phyloP scores from a whole-genome alignment of 2,888 invertebrate species.

The Volucella bombylans region DNA sequence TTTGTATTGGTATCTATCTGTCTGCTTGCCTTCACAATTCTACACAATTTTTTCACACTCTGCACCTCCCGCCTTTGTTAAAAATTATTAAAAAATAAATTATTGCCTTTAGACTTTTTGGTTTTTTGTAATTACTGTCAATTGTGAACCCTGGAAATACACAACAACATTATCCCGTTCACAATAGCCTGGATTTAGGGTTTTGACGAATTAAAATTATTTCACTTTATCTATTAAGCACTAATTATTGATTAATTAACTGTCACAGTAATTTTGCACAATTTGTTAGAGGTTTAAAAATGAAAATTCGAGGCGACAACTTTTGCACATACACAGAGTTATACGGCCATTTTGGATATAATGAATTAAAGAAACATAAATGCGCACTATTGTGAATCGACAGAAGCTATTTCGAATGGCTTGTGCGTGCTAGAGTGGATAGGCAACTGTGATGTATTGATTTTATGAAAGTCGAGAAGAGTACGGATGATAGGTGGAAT shows the following conservation, averaged over 20 bases:
- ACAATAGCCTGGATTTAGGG: conserved; percentile 61
- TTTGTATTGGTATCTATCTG: not conserved
- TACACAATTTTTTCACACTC: conserved; percentile 5
- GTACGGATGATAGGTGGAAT: not conserved
- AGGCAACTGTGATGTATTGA: conserved; percentile 39
- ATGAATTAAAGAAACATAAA: conserved; percentile 66
- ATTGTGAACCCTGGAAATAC: conserved; percentile 73
- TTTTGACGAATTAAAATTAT: conserved; percentile 58
- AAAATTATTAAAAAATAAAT: conserved; percentile 43
- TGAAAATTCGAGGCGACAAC: conserved; percentile 33
- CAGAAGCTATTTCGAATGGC: conserved; percentile 10
- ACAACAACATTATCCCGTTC: conserved; percentile 70
- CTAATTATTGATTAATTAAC: conserved; percentile 6
- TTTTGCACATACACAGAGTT: conserved; percentile 48
- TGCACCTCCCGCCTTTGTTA: not conserved
- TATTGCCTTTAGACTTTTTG: conserved; percentile 22
- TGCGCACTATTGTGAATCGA: conserved; percentile 74
- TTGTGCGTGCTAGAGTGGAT: conserved; percentile 15
- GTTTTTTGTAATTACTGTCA: conserved; percentile 60
- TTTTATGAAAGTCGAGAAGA: conserved; percentile 15
- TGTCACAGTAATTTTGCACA: conserved; percentile 7
- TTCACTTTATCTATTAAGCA: conserved; percentile 43
- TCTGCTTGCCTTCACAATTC: not conserved
- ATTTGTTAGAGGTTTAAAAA: conserved; percentile 26
- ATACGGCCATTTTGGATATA: conserved; percentile 73